Conservation (phyloP, 2,113 vertebrate genomes). For the Xiphophorus couchianus region DNA sequence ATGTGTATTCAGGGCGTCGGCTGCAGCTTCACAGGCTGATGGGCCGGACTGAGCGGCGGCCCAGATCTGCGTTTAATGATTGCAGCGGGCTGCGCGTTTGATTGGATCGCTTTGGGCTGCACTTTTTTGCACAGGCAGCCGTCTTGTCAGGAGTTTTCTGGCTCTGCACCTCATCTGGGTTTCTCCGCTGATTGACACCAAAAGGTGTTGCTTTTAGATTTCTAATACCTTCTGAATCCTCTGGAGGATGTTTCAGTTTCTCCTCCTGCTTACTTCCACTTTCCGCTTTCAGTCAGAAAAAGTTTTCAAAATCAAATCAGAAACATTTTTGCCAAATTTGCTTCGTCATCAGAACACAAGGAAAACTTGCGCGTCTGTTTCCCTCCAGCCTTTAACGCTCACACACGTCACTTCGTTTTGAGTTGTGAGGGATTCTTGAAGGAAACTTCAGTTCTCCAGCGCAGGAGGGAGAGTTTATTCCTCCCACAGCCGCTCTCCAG, state of each 20-base stretch:
- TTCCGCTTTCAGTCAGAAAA: constrained; percentile 37
- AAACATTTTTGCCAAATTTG: constrained; percentile 55
- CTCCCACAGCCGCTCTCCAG: constrained; percentile 62
- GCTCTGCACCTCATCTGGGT: constrained; percentile 52
- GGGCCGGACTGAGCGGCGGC: constrained; percentile 20
- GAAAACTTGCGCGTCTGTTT: constrained; percentile 31
- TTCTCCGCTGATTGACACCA: constrained; percentile 77
- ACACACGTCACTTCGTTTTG: constrained; percentile 21
- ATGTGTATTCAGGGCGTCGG: constrained; percentile 37
- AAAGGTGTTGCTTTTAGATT: constrained; percentile 75
- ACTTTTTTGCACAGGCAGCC: constrained; percentile 57
- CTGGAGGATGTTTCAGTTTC: constrained; percentile 38
- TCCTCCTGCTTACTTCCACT: constrained; percentile 13
- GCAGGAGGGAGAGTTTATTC: constrained; percentile 22
- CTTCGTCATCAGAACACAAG: constrained; percentile 56
- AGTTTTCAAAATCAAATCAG: constrained; percentile 59
- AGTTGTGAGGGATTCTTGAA: constrained; percentile 42
- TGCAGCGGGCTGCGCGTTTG: constrained; percentile 54
- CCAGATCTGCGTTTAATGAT: constrained; percentile 65
- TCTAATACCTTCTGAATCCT: constrained; percentile 67
- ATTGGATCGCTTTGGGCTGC: constrained; percentile 69
- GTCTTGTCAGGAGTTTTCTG: constrained; percentile 57
- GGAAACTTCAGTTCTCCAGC: constrained; percentile 33
- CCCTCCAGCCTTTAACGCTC: background rate
- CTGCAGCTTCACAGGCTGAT: constrained; percentile 40